phyloP scores from a whole-genome alignment of 64 coral and sea anemone genomes.

The Orbicella faveolata region DNA sequence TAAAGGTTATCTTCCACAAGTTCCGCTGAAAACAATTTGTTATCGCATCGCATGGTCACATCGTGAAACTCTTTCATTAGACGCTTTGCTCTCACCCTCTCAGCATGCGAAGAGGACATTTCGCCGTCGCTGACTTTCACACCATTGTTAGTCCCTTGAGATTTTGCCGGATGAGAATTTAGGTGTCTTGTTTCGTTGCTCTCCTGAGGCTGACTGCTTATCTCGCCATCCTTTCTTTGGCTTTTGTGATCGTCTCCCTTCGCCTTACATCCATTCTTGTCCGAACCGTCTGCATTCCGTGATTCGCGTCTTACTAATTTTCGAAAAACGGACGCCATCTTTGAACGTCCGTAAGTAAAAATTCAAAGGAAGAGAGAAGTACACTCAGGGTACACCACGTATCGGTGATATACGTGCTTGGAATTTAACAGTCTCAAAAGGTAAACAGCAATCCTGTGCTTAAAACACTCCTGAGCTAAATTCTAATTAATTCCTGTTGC shows the following conservation, averaged over 20 bases:
- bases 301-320: slow-evolving; percentile 84
- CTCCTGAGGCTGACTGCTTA: slow-evolving; percentile 36
- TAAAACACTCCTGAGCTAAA: not conserved
- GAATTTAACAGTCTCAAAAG: not conserved
- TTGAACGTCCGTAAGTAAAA: slow-evolving; percentile 12
- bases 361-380: not conserved
- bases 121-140: slow-evolving; percentile 25
- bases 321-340: slow-evolving; percentile 92
- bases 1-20: slow-evolving; percentile 89
- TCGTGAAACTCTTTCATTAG: slow-evolving; percentile 95
- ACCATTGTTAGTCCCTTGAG: slow-evolving; percentile 4
- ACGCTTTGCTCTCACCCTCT: slow-evolving; percentile 81
- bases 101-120: slow-evolving; percentile 83
- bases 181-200: slow-evolving; percentile 27
- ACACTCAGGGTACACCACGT: not conserved
- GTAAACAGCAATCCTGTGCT: not conserved
- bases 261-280: slow-evolving; percentile 50
- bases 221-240: slow-evolving; percentile 42
- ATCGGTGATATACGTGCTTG: not conserved
- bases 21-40: slow-evolving; percentile 89
- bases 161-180: slow-evolving; percentile 39
- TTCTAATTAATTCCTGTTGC: slow-evolving; percentile 16
- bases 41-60: slow-evolving; percentile 71
- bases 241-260: slow-evolving; percentile 69
- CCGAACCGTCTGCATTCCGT: slow-evolving; percentile 69